Evolutionary conservation across 2,113 vertebrate genomes (phyloP).

Genomic region (Ovis aries): ARS-UI_Ramb_v3.0 NC_056076.1:44893501-44894000

Average conservation of each 20-base stretch:
- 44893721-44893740: conserved; percentile 80
- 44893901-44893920: too few species aligned
- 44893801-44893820: conserved; percentile 53
- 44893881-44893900: neutral
- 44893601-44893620: conserved; percentile 52
- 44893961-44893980: too few species aligned
- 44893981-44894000: neutral
- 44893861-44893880: neutral
- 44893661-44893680: conserved; percentile 67
- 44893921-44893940: accelerated
- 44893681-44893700: conserved; percentile 54
- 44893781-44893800: conserved; percentile 73
- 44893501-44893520: neutral
- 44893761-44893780: conserved; percentile 69
- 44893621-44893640: neutral
- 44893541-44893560: conserved; percentile 67
- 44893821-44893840: neutral
- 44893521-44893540: conserved; percentile 48
- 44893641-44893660: conserved; percentile 49
- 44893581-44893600: conserved; percentile 72
- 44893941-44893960: neutral
- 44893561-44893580: conserved; percentile 65
- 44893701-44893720: conserved; percentile 79
- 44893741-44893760: conserved; percentile 54
- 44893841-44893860: neutral